A percentile compares a stretch with the other conserved stretches of the same genome.
Conservation (phyloP, 2,888 invertebrate species). For the Oscheius sp. region DNA sequence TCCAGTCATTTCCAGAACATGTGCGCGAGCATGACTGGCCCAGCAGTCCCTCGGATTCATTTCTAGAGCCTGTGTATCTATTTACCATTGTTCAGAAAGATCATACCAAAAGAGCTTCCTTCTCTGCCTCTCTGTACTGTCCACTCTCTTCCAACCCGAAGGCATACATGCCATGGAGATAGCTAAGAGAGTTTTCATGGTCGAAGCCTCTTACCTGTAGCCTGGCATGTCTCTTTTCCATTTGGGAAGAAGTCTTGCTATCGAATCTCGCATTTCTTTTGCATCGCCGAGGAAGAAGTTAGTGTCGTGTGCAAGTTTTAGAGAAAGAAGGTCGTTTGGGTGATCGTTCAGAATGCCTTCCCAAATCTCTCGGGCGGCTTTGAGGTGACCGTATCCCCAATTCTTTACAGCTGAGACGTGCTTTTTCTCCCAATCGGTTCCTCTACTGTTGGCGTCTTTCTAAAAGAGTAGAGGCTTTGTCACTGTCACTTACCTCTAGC, state of each 20-base stretch:
- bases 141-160: conserved; percentile 77
- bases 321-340: conserved; percentile 76
- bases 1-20: conserved; percentile 76
- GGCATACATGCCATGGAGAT: conserved; percentile 77
- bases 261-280: conserved; percentile 75
- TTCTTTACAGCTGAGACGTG: conserved; percentile 75
- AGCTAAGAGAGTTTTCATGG: conserved; percentile 45
- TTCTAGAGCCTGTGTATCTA: conserved; percentile 72
- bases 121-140: conserved; percentile 74
- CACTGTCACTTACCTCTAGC: conserved; percentile 58
- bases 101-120: conserved; percentile 73
- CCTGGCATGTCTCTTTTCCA: conserved; percentile 75
- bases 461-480: not conserved
- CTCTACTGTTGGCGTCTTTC: conserved; percentile 55
- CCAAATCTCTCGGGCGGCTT: conserved; percentile 75
- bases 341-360: conserved; percentile 75
- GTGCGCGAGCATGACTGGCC: conserved; percentile 77
- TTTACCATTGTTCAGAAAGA: not conserved
- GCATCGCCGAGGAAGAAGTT: conserved; percentile 75
- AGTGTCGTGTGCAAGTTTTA: conserved; percentile 73
- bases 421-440: conserved; percentile 73
- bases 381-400: conserved; percentile 74
- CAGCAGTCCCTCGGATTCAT: conserved; percentile 76
- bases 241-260: conserved; percentile 75
- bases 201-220: conserved; percentile 71